Conservation (phyloP, 2,888 invertebrate genomes). For the Mellilla xanthometata region DNA sequence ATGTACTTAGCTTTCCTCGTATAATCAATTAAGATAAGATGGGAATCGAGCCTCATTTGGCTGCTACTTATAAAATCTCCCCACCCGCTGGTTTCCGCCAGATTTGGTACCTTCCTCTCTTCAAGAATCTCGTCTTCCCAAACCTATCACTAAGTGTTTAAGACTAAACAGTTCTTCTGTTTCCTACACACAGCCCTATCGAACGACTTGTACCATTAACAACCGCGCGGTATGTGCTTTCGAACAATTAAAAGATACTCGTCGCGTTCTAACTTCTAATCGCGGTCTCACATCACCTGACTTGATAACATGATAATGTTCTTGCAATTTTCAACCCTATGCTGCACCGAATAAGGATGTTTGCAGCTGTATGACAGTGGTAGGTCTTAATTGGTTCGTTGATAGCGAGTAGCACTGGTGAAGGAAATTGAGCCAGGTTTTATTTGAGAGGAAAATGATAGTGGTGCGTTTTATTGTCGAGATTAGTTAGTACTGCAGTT, state of each 20-base stretch:
- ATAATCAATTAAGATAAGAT: too few species aligned
- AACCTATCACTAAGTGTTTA: constrained; percentile 10
- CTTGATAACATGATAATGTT: constrained; percentile 14
- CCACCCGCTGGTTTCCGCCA: neutral
- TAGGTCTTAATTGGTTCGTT: constrained; percentile 22
- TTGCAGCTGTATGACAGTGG: constrained; percentile 6
- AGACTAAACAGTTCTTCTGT: constrained; percentile 23
- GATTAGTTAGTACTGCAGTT: constrained; percentile 5
- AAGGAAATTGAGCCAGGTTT: constrained; percentile 17
- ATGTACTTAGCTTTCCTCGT: too few species aligned
- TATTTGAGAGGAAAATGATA: constrained; percentile 21
- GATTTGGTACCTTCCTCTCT: constrained; percentile 1
- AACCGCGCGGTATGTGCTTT: constrained; percentile 57
- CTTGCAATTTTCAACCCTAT: constrained; percentile 27
- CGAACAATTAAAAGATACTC: constrained; percentile 66
- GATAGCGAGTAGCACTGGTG: constrained; percentile 19
- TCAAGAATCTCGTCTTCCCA: constrained; percentile 15
- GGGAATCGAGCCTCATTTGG: too few species aligned
- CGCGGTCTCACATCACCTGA: constrained; percentile 45
- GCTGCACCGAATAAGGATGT: constrained; percentile 19
- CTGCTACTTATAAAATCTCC: neutral
- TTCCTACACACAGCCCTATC: too few species aligned
- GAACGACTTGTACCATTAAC: constrained; percentile 25
- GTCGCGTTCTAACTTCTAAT: constrained; percentile 54
- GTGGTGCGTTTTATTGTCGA: constrained; percentile 3